phyloP scores from a whole-genome alignment of 2,113 vertebrate species.

The Phrynocephalus versicolor region DNA sequence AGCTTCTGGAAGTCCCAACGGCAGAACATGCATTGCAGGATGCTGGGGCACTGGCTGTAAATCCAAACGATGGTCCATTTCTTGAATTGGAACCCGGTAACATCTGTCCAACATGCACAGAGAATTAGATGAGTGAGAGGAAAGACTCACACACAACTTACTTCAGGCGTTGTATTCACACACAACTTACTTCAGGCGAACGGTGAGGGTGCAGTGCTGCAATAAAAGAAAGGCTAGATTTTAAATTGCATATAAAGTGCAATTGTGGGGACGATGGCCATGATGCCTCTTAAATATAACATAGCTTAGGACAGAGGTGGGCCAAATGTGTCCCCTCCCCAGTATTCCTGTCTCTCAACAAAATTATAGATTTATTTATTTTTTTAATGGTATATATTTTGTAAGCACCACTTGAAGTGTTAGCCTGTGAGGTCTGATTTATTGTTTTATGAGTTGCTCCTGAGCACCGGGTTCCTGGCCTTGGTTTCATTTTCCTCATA shows the following conservation, averaged over 20 bases:
- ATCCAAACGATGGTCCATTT: too few species aligned
- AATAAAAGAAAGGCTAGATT: neutral
- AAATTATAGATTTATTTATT: too few species aligned
- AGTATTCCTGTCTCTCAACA: too few species aligned
- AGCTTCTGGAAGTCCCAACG: too few species aligned
- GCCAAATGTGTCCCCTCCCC: too few species aligned
- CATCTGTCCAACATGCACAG: neutral
- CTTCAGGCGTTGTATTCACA: neutral
- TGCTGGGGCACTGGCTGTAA: too few species aligned
- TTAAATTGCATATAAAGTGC: too few species aligned
- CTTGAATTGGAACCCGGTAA: too few species aligned
- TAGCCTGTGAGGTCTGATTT: neutral
- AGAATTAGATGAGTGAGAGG: neutral
- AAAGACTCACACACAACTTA: neutral
- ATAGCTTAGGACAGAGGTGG: too few species aligned
- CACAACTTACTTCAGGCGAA: neutral
- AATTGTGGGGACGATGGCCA: too few species aligned
- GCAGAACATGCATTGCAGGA: too few species aligned
- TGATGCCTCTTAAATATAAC: too few species aligned
- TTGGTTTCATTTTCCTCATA: constrained; percentile 2
- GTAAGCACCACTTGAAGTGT: neutral
- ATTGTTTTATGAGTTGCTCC: neutral
- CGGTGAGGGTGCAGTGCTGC: neutral
- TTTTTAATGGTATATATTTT: constrained; percentile 1
- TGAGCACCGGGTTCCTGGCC: neutral